Percentiles rank a stretch among this genome's conserved stretches.
phyloP scores from a whole-genome alignment of 1,140 invertebrate species.

The Scaptodrosophila lebanonensis region DNA sequence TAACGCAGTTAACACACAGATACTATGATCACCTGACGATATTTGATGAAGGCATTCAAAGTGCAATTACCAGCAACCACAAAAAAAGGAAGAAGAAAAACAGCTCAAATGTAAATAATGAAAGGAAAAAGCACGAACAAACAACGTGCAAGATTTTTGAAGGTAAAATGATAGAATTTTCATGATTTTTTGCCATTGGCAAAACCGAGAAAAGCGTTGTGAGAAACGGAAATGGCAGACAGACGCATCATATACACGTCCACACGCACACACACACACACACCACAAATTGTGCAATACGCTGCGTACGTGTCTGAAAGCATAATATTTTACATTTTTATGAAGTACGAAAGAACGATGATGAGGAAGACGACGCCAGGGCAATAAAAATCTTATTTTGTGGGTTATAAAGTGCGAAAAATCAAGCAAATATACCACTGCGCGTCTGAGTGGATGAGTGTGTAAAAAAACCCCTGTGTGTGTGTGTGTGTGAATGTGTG shows the following conservation, averaged over 20 bases:
- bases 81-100: too few species aligned
- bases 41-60: too few species aligned
- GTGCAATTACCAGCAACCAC: too few species aligned
- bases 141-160: conserved; percentile 9
- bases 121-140: too few species aligned
- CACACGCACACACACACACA: not conserved
- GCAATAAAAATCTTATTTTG: conserved; percentile 74
- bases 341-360: conserved; percentile 62
- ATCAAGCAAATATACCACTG: conserved; percentile 14
- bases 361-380: conserved; percentile 17
- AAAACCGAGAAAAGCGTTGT: conserved; percentile 11
- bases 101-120: too few species aligned
- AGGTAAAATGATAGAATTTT: conserved; percentile 29
- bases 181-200: conserved; percentile 38
- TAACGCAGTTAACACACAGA: too few species aligned
- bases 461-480: too few species aligned
- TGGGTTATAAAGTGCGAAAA: conserved; percentile 61
- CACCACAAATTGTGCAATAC: conserved; percentile 20
- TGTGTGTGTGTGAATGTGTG: too few species aligned
- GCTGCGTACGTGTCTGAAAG: conserved; percentile 57
- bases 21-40: too few species aligned
- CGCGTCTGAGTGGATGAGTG: too few species aligned
- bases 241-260: not conserved
- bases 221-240: not conserved
- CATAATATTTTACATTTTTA: conserved; percentile 76